Base-by-base conservation (phyloP, 2,888 invertebrate species). In the Electrophaes corylata region DNA sequence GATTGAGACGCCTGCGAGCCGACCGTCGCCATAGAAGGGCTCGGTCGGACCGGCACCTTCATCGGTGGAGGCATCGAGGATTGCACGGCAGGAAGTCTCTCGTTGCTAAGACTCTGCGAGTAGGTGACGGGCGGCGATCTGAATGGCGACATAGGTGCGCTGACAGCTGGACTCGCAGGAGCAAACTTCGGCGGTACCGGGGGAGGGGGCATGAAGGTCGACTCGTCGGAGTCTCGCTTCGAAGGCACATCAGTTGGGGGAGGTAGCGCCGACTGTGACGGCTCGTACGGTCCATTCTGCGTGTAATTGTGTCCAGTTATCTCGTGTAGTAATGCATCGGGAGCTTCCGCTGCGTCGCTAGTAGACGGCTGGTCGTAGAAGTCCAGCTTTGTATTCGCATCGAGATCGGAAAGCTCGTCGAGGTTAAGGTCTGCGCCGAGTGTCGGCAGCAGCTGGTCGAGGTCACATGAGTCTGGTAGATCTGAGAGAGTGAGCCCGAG, bases 381-480 rank as follows among this genome's bases (percentile, higher is more conserved):
- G 56, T 93, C 91, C 8, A 92, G 78, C 71, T 93, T 93, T 43
- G 90, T 67, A 62, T 76, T 76, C 37, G 80, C 67, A 51, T 89
- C 89, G 1, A 90, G 78, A 60, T 90, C 90, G 0, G 87, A 83
- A 48, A 90, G 86, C 58, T 91, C 88, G 66, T 89, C 89, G n/a
- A 91, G 79, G 66, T 94, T 88, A 72, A 95, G 94, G 67, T 93
- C 91, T 44, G 93, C 93, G 62, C 92, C 94, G 14, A 94, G 80
- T 29, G 93, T 92, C 12, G 94, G 94, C 75, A 95, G 84, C 69
- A 95, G 84, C 70, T 94, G 94, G 71, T 95, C 95, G 53, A 95
- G 88, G 78, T 95, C 95, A 59, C 88, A 86, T 55, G 79, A 81
- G 72, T 91, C 92, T 1, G 91, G 86, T 31, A 91, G 75, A 59